Conservation (phyloP, 2,113 vertebrate species). For the Strigops habroptila region DNA sequence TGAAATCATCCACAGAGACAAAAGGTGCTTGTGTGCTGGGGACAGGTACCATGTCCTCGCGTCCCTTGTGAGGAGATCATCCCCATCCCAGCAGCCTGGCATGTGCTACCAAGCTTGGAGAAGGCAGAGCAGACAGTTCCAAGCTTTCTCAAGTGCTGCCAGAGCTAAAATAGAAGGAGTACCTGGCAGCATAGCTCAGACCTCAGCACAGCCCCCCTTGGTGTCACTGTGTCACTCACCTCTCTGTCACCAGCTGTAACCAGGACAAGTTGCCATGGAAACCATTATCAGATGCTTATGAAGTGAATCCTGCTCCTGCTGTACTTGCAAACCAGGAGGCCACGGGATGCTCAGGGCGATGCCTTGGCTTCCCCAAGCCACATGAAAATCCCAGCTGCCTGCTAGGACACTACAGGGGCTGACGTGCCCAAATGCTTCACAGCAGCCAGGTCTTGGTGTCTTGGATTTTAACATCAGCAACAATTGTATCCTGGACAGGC, state of each 20-base stretch:
- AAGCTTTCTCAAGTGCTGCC: background rate
- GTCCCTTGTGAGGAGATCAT: rapidly evolving
- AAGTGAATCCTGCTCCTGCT: background rate
- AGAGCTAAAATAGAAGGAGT: background rate
- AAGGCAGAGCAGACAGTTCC: background rate
- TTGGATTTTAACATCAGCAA: background rate
- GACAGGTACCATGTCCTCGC: rapidly evolving
- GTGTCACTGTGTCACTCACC: background rate
- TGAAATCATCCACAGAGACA: rapidly evolving
- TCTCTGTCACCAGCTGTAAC: background rate
- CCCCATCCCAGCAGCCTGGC: background rate
- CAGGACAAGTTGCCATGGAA: background rate
- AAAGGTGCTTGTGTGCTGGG: background rate
- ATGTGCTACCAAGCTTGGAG: rapidly evolving
- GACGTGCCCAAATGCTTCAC: rapidly evolving
- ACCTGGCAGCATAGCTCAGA: background rate
- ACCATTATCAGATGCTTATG: background rate
- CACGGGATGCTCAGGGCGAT: rapidly evolving
- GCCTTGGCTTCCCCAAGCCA: background rate
- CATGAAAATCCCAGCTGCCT: background rate
- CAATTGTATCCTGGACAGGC: rapidly evolving
- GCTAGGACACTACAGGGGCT: rapidly evolving
- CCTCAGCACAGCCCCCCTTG: background rate
- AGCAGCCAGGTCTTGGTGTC: background rate
- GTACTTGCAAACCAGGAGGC: background rate